A percentile compares a stretch with the other conserved stretches of the same genome.
Conservation (phyloP, 2,888 invertebrate species). For the Ormyrus nitidulus region DNA sequence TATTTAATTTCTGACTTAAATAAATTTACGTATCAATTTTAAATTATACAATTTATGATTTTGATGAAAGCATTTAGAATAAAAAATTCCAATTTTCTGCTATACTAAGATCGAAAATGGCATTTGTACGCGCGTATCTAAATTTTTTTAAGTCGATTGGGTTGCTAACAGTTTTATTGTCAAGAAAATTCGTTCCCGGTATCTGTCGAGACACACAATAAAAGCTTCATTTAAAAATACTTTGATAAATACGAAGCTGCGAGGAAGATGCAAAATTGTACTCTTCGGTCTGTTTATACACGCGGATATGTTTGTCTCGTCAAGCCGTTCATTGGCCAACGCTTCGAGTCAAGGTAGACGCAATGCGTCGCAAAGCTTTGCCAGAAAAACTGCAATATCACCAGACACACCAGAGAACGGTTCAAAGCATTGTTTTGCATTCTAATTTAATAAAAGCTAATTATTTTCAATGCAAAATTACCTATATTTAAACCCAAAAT, state of each 20-base stretch:
- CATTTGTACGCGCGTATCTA: no score
- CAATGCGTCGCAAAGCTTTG: conserved; percentile 67
- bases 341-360: conserved; percentile 61
- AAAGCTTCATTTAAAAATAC: conserved; percentile 31
- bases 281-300: conserved; percentile 31
- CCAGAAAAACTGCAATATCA: conserved; percentile 64
- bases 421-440: background rate
- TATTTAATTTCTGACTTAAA: background rate
- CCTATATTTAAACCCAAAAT: no score
- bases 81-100: no score
- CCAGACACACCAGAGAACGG: conserved; percentile 7
- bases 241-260: conserved; percentile 23
- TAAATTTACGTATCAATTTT: no score
- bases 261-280: conserved; percentile 33
- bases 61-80: no score
- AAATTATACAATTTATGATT: no score
- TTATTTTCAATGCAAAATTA: no score
- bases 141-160: no score
- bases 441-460: background rate
- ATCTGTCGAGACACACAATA: background rate
- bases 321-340: conserved; percentile 36
- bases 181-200: background rate
- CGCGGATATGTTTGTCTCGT: conserved; percentile 37
- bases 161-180: no score
- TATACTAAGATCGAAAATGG: no score